phyloP scores from a whole-genome alignment of 37 sponge, comb jelly and placozoan species.

The Ianthella basta region DNA sequence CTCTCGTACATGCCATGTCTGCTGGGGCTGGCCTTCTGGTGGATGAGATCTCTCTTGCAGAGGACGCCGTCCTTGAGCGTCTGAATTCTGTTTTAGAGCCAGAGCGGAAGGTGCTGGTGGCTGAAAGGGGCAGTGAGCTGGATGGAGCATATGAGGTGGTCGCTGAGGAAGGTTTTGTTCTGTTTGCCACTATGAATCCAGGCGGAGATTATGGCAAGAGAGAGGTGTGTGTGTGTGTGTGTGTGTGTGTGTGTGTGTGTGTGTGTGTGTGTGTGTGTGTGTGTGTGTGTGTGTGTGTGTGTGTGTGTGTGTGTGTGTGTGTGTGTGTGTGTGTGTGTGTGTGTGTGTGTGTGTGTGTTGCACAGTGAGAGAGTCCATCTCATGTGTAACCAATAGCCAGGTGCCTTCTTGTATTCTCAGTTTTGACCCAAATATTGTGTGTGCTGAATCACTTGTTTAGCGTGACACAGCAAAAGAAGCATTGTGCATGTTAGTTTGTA shows the following conservation, averaged over 20 bases:
- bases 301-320: conserved; percentile 39
- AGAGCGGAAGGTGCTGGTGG: conserved; percentile 86
- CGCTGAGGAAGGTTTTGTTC: conserved; percentile 75
- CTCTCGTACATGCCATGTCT: conserved; percentile 88
- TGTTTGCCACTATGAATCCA: conserved; percentile 99
- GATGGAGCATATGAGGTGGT: conserved; percentile 60
- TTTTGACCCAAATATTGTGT: too few species aligned
- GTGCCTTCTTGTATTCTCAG: too few species aligned
- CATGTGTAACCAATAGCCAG: too few species aligned
- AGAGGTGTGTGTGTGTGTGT: conserved; percentile 64
- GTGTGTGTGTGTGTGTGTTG: too few species aligned
- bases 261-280: not conserved
- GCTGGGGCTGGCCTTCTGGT: conserved; percentile 80
- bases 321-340: conserved; percentile 39
- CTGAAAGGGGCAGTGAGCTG: conserved; percentile 75
- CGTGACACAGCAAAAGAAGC: too few species aligned
- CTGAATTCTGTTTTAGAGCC: conserved; percentile 96
- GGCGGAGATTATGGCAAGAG: conserved; percentile 99
- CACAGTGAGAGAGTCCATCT: too few species aligned
- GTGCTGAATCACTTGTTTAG: too few species aligned
- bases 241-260: conserved; percentile 27
- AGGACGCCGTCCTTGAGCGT: conserved; percentile 97
- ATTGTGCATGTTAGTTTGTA: too few species aligned
- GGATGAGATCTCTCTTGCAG: conserved; percentile 99
- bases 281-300: conserved; percentile 34